Evolutionary conservation across 1,140 invertebrate species (phyloP).

Genomic region (Ceratosolen solmsi): DNA sequence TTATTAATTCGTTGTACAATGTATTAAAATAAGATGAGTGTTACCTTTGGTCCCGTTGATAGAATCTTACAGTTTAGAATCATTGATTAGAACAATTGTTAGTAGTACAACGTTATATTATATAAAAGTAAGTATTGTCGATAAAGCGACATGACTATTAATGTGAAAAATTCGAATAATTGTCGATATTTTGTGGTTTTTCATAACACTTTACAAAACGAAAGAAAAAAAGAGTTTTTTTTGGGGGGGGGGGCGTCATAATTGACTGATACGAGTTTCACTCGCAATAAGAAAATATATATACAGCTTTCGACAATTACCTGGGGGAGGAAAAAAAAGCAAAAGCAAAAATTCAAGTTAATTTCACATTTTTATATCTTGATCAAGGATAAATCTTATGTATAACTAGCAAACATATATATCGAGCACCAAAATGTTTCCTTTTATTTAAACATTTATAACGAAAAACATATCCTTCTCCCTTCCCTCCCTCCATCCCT

Average conservation of each 20-base stretch:
- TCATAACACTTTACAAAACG: conserved; percentile 29
- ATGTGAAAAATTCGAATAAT: conserved; percentile 35
- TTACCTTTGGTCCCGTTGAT: conserved; percentile 72
- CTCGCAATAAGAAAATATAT: conserved; percentile 39
- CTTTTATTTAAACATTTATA: conserved; percentile 27
- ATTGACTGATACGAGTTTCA: conserved; percentile 32
- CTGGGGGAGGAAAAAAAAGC: not conserved
- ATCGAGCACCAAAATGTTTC: conserved; percentile 48
- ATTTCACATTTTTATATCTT: conserved; percentile 35
- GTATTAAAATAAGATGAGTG: conserved; percentile 62
- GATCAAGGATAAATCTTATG: conserved; percentile 16
- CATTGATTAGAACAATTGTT: conserved; percentile 59
- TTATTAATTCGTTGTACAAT: conserved; percentile 61
- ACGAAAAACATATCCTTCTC: conserved; percentile 41
- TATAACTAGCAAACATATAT: conserved; percentile 27
- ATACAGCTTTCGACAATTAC: conserved; percentile 42
- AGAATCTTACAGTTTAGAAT: conserved; percentile 65
- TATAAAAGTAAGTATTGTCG: conserved; percentile 61
- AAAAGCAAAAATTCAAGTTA: not conserved
- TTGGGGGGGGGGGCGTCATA: too few relatives aligned
- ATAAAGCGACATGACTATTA: conserved; percentile 55
- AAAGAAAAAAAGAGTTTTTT: conserved; percentile 22
- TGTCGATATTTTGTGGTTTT: conserved; percentile 24
- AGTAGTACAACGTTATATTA: conserved; percentile 52
- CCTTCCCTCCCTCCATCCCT: not conserved